Base-by-base conservation (phyloP, 2,797 vertebrate genomes). In the Bradypus variegatus region DNA sequence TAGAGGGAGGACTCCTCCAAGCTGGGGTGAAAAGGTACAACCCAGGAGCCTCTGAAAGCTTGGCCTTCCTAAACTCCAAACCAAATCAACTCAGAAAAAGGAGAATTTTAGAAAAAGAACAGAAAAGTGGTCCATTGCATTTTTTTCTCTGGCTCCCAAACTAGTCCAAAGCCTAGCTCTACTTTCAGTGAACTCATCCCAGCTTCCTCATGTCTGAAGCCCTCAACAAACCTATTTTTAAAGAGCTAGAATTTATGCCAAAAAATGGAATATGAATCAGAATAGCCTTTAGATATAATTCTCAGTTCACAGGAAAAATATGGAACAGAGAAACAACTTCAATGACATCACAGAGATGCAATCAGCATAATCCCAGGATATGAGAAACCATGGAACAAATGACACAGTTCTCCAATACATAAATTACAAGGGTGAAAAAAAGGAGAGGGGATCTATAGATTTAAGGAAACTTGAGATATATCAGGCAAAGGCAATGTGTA, bases 221-320 rank as follows among this genome's bases (percentile, higher is more conserved):
- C 75, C 45, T 96, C 62, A 48, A 84, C 27, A 88, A 88, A 87
- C 8, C 69, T 19, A 72, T 91, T 73, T 58, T 93, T 88, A 10
- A 93, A 93, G 70, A 95, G 38, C 65, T 67, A 76, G 73, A 38
- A 31, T 85, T 88, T 92, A 73, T 81, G n/a, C 27, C 82, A 80
- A 76, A 53, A 81, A 58, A 58, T 16, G 10, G 86, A 90, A 86
- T 88, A 18, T 15, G 27, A 86, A 93, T 88, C 70, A 60, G 62
- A 95, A 88, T 75, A 80, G 21, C 33, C 90, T 95, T 76, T 82
- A 91, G 45, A 79, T 76, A 85, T 85, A 94, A 94, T 83, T 72
- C 48, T 67, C 45, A 78, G 41, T 60, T 87, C 91, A n/a, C 21
- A 91, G 88, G 33, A 16, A 77, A 93, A 92, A 73, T n/a, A 62